A percentile compares a stretch with the other conserved stretches of the same genome.
phyloP scores from a whole-genome alignment of 1,140 invertebrate species.

The Adoxophyes honmai region DNA sequence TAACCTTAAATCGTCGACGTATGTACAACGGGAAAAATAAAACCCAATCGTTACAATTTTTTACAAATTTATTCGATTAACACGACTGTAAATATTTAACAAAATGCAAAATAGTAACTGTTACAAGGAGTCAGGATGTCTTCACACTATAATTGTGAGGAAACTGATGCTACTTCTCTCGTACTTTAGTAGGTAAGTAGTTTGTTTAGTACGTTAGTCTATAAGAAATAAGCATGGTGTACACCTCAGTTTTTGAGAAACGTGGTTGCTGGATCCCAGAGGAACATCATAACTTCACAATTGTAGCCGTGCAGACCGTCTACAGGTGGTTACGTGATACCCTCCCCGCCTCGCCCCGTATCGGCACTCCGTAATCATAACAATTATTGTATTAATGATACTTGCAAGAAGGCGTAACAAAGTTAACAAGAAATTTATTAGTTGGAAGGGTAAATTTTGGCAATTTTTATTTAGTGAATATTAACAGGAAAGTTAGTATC shows the following conservation, averaged over 20 bases:
- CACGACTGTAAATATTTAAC: conserved; percentile 72
- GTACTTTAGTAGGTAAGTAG: too few relatives aligned
- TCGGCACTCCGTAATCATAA: conserved; percentile 30
- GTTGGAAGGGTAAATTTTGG: conserved; percentile 63
- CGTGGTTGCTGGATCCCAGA: too few relatives aligned
- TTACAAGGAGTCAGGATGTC: conserved; percentile 52
- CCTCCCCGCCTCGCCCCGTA: conserved; percentile 20
- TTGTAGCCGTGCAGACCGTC: background rate
- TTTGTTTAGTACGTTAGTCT: too few relatives aligned
- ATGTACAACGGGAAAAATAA: conserved; percentile 17
- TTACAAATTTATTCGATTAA: conserved; percentile 69
- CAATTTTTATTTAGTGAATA: conserved; percentile 57
- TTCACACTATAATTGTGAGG: background rate
- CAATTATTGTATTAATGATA: conserved; percentile 25
- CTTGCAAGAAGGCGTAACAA: conserved; percentile 45
- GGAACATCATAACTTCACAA: background rate
- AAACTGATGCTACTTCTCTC: background rate
- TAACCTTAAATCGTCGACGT: background rate
- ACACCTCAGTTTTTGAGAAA: too few relatives aligned
- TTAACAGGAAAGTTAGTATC: conserved; percentile 50
- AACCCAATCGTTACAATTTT: conserved; percentile 31
- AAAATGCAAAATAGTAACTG: conserved; percentile 74
- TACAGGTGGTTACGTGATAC: conserved; percentile 1
- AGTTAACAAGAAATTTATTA: conserved; percentile 52
- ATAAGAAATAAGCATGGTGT: too few relatives aligned